A percentile compares a stretch with the other conserved stretches of the same genome.
These are phyloP conservation scores for Craniophora ligustri DNA, from an alignment of 2,888 invertebrate genomes.

Conservation along the genomic window DNA sequence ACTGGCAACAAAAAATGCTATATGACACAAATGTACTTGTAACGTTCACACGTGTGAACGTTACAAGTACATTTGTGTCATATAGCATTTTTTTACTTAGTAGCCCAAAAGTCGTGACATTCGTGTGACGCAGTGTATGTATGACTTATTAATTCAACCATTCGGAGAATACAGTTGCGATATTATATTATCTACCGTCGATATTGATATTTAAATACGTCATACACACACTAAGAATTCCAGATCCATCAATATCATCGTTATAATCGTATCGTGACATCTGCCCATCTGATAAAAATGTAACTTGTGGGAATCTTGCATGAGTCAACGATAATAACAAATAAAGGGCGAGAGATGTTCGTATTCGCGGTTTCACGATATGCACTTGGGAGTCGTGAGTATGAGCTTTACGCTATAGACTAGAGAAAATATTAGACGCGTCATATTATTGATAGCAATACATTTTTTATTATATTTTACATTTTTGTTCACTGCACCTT, in stretches of 20 bases:
- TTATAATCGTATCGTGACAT: slow-evolving; percentile 34
- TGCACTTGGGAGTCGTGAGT: slow-evolving; percentile 32
- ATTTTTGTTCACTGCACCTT: no score
- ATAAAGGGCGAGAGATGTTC: slow-evolving; percentile 28
- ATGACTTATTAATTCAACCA: no score
- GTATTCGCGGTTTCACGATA: slow-evolving; percentile 34
- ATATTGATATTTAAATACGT: neutral
- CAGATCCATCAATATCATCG: slow-evolving; percentile 1
- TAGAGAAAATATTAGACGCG: slow-evolving; percentile 21
- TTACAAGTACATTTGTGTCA: no score
- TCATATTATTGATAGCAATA: no score
- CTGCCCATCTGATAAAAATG: slow-evolving; percentile 34
- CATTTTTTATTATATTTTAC: neutral
- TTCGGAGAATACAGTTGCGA: no score
- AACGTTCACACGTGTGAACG: no score
- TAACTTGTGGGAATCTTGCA: slow-evolving; percentile 22
- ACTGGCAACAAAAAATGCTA: no score
- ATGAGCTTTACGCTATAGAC: slow-evolving; percentile 18
- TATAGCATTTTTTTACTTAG: no score
- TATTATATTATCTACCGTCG: no score
- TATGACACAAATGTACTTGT: no score
- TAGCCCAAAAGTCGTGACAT: no score
- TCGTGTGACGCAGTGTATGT: no score
- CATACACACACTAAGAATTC: slow-evolving; percentile 16
- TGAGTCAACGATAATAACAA: slow-evolving; percentile 33